Conservation (phyloP, 1,140 invertebrate genomes). For the Bursaphelenchus mucronatus region DNA sequence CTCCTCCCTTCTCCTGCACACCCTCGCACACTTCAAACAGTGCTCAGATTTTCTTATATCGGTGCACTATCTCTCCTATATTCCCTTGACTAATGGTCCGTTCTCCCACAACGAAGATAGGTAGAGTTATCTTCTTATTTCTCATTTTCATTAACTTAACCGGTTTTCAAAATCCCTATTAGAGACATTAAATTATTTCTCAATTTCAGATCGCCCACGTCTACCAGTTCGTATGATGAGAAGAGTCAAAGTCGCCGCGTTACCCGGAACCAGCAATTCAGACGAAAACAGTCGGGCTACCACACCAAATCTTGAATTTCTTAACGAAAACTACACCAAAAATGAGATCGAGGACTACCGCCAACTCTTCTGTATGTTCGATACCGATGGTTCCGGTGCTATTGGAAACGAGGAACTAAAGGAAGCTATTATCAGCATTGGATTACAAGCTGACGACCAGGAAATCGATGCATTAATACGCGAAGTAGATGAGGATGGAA, state of each 20-base stretch:
- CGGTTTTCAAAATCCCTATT: no score
- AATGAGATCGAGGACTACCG: constrained; percentile 23
- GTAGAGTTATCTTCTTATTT: no score
- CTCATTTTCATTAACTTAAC: no score
- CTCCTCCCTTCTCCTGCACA: no score
- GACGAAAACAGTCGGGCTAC: constrained; percentile 17
- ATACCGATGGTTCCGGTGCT: constrained; percentile 59
- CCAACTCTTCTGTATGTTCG: constrained; percentile 58
- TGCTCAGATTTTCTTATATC: no score
- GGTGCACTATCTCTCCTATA: no score
- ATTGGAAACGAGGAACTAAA: constrained; percentile 58
- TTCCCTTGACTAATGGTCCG: no score
- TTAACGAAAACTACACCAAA: constrained; percentile 14
- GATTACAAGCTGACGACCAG: constrained; percentile 47
- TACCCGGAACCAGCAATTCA: constrained; percentile 21
- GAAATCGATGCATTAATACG: constrained; percentile 56
- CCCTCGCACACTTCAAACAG: no score
- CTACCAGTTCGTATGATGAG: constrained; percentile 24
- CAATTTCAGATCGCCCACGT: constrained; percentile 16
- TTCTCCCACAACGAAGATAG: no score
- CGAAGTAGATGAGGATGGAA: constrained; percentile 60
- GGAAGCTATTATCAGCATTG: constrained; percentile 54
- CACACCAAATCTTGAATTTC: constrained; percentile 2
- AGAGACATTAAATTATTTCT: neutral
- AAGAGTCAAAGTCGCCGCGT: constrained; percentile 24